Percentiles rank a stretch among this genome's conserved stretches.
Evolutionary conservation across 2,797 vertebrate species (phyloP).

Genomic region (Galagoides demidoff): DNA sequence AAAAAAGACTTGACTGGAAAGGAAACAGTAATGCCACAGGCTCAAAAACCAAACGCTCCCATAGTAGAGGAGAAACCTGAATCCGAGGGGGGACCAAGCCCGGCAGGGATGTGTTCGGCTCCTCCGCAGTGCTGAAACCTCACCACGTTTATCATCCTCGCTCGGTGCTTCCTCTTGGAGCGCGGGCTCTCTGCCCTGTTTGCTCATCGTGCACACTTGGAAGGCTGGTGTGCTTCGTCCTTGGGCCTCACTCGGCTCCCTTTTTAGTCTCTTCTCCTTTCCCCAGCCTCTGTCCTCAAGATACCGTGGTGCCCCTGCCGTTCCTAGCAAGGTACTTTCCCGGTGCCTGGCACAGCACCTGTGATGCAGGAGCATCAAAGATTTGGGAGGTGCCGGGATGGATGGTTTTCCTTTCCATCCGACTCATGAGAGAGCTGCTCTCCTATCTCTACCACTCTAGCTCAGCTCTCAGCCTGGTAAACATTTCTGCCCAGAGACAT

Average conservation of each 20-base stretch:
- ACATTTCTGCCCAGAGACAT: background rate
- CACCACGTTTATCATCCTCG: constrained; percentile 64
- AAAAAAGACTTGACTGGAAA: constrained; percentile 70
- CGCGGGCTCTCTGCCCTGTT: background rate
- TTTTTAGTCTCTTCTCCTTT: background rate
- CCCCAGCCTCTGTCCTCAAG: background rate
- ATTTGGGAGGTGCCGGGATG: background rate
- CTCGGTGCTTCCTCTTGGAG: background rate
- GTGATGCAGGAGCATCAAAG: background rate
- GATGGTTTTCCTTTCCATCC: background rate
- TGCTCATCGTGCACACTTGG: constrained; percentile 55
- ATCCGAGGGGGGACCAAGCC: background rate
- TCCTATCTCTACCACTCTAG: background rate
- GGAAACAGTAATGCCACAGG: constrained; percentile 64
- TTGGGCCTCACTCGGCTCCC: background rate
- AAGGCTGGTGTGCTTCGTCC: constrained; percentile 8
- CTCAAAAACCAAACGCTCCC: constrained; percentile 53
- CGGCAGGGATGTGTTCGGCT: background rate
- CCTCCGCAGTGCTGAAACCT: constrained; percentile 50
- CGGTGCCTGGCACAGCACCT: background rate
- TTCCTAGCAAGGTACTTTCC: background rate
- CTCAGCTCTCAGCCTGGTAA: background rate
- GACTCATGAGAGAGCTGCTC: background rate
- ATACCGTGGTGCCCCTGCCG: background rate
- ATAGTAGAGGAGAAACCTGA: constrained; percentile 26